phyloP scores from a whole-genome alignment of 2,113 vertebrate species.

The Anser cygnoides region DNA sequence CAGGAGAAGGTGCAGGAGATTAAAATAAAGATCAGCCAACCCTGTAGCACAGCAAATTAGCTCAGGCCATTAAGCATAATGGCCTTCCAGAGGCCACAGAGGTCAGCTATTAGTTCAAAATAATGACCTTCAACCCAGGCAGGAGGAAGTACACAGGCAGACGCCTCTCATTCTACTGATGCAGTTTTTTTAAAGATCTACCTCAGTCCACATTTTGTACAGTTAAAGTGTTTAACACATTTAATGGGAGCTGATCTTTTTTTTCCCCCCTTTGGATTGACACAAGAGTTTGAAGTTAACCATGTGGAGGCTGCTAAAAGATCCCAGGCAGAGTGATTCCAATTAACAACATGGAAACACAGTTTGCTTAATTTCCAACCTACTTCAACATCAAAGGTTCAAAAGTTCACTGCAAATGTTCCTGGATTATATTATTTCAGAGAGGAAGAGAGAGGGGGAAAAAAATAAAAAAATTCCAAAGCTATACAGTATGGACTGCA shows the following conservation, averaged over 20 bases:
- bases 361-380: constrained; percentile 36
- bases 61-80: constrained; percentile 71
- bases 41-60: constrained; percentile 73
- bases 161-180: background rate
- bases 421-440: constrained; percentile 38
- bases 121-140: constrained; percentile 62
- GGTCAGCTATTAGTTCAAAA: constrained; percentile 70
- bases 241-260: background rate
- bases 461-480: background rate
- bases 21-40: constrained; percentile 66
- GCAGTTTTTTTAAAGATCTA: constrained; percentile 36
- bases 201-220: background rate
- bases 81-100: constrained; percentile 56
- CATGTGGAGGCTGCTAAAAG: constrained; percentile 34
- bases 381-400: constrained; percentile 50
- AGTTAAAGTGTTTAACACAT: constrained; percentile 31
- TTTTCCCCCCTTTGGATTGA: background rate
- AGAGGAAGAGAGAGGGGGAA: background rate
- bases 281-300: constrained; percentile 21
- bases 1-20: constrained; percentile 54
- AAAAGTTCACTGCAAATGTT: constrained; percentile 38
- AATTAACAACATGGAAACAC: constrained; percentile 39
- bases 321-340: constrained; percentile 10
- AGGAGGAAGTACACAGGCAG: constrained; percentile 39
- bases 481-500: background rate